Base-by-base conservation (phyloP, 2,888 invertebrate genomes). In the Sinodicranocentrus sp. region DNA sequence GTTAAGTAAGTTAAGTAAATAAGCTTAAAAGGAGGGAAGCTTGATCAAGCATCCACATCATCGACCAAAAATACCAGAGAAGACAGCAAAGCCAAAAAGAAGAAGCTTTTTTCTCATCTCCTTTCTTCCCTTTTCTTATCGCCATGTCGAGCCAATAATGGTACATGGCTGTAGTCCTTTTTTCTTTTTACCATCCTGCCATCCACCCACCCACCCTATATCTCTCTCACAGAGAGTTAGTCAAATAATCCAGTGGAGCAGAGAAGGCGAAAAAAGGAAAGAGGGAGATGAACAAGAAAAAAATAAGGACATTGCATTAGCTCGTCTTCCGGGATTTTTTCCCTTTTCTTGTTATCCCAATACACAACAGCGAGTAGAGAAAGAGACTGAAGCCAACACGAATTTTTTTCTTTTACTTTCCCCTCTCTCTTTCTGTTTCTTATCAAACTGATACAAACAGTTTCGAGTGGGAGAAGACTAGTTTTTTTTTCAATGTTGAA, bases 291-390 rank as follows among this genome's bases (percentile, higher is more conserved):
- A 33, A 44, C n/a, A 44, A 59, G 57, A 71, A 59, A 59, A 17
- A 77, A 59, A 77, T 39, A 57, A 39, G 68, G 68, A 68, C 77
- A 68, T 77, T 77, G 77, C 77, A 68, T 68, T 68, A 77, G 68
- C 39, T 28, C 57, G 68, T 77, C 77, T 77, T 77, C 77, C 67
- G 77, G 68, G 77, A 77, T 67, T 77, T 57, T 28, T 75, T 52
- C 39, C 21, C 33, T 23, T 19, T 63, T 17, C 33, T 28, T 63
- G 33, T 63, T 63, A 17, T 39, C 19, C 63, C 13, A 6, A 33
- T 63, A n/a, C 63, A 33, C 39, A 39, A 59, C 59, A 63, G 33
- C 6, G 57, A 59, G 59, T 25, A 19, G 10, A 8, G 8, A 44
- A n/a, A 44, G 28, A 43, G 44, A 25, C 6, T 17, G 57, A 39